Percentiles rank a stretch among this genome's conserved stretches.
phyloP scores from a whole-genome alignment of 1,140 invertebrate species.

The Trinorchestia longiramus region DNA sequence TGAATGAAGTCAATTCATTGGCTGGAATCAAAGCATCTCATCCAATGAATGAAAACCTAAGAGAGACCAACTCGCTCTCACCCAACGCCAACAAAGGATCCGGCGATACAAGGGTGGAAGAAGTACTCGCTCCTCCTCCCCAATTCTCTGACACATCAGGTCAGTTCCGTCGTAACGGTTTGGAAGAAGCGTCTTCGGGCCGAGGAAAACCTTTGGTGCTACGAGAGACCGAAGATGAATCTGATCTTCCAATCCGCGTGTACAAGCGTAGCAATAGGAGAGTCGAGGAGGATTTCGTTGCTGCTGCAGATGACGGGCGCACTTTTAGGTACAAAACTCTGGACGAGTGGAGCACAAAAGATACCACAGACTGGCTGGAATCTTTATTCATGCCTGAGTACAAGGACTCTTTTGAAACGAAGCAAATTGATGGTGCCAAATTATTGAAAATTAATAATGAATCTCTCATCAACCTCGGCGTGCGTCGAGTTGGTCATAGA shows the following conservation, averaged over 20 bases:
- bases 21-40: slow-evolving; percentile 59
- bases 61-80: slow-evolving; percentile 63
- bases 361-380: slow-evolving; percentile 74
- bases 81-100: slow-evolving; percentile 1
- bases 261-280: slow-evolving; percentile 45
- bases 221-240: background rate
- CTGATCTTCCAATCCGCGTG: background rate
- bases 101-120: background rate
- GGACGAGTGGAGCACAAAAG: slow-evolving; percentile 71
- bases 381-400: slow-evolving; percentile 73
- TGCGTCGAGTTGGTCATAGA: slow-evolving; percentile 74
- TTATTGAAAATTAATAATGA: slow-evolving; percentile 73
- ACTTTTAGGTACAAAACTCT: slow-evolving; percentile 71
- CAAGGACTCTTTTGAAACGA: slow-evolving; percentile 71
- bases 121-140: slow-evolving; percentile 82
- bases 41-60: slow-evolving; percentile 57
- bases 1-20: slow-evolving; percentile 67
- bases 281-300: slow-evolving; percentile 12
- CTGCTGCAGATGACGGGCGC: slow-evolving; percentile 49
- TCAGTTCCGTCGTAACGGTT: background rate
- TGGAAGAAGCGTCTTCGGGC: background rate
- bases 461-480: slow-evolving; percentile 72
- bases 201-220: background rate
- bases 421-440: slow-evolving; percentile 72
- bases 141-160: slow-evolving; percentile 76